Evolutionary conservation across 2,888 invertebrate species (phyloP).

Genomic region (Linyphia triangularis): DNA sequence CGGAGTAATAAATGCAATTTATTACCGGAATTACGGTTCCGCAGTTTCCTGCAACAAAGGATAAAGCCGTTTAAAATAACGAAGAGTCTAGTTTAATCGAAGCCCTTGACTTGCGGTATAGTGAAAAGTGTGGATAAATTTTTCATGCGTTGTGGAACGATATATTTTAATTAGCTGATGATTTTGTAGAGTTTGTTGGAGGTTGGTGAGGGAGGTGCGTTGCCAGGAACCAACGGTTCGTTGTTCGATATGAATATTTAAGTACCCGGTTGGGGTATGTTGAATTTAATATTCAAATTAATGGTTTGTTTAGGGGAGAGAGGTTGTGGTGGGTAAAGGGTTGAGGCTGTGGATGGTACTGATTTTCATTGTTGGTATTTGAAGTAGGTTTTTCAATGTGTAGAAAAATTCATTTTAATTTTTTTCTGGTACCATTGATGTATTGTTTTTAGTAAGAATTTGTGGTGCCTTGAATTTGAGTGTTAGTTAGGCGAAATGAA

Average conservation of each 20-base stretch:
- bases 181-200: background rate
- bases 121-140: constrained; percentile 63
- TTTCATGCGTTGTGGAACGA: constrained; percentile 65
- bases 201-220: constrained; percentile 46
- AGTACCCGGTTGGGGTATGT: constrained; percentile 28
- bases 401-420: too few relatives aligned
- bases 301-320: constrained; percentile 71
- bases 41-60: constrained; percentile 53
- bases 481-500: too few relatives aligned
- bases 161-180: constrained; percentile 73
- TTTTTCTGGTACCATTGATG: too few relatives aligned
- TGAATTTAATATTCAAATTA: constrained; percentile 75
- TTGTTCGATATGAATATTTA: constrained; percentile 67
- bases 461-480: too few relatives aligned
- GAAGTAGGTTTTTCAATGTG: too few relatives aligned
- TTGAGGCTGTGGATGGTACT: too few relatives aligned
- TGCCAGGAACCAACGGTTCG: constrained; percentile 57
- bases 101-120: background rate
- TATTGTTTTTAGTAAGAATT: too few relatives aligned
- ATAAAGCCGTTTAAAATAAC: constrained; percentile 71
- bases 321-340: constrained; percentile 5
- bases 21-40: constrained; percentile 66
- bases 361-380: too few relatives aligned
- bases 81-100: constrained; percentile 47
- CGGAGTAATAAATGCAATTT: constrained; percentile 74